Evolutionary conservation across 2,797 vertebrate genomes (phyloP).

Genomic region (Sparidentex hasta): DNA sequence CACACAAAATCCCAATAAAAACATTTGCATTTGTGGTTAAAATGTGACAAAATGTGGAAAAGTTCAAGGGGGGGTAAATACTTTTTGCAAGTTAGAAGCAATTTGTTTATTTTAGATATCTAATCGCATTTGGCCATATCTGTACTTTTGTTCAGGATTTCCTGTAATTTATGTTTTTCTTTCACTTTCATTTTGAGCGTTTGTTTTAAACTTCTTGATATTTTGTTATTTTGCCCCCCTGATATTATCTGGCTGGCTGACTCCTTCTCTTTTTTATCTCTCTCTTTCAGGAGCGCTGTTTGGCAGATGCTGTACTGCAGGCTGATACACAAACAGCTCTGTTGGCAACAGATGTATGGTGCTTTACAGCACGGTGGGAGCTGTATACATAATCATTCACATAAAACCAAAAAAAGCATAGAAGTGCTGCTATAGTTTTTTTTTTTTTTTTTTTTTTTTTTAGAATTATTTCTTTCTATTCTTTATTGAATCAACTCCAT

Average conservation of each 20-base stretch:
- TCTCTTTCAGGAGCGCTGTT: constrained; percentile 86
- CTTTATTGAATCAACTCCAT: not conserved
- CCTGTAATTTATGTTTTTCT: constrained; percentile 25
- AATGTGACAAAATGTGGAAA: too few species aligned
- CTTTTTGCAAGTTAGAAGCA: too few species aligned
- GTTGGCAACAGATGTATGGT: constrained; percentile 93
- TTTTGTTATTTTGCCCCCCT: constrained; percentile 1
- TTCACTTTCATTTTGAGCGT: constrained; percentile 42
- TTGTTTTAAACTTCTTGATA: not conserved
- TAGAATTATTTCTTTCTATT: accelerated
- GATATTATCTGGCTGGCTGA: not conserved
- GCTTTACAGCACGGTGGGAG: constrained; percentile 93
- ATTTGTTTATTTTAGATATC: constrained; percentile 4
- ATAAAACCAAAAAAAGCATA: not conserved
- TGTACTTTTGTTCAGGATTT: constrained; percentile 38
- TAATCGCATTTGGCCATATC: not conserved
- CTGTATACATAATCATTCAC: not conserved
- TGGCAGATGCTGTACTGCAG: constrained; percentile 89
- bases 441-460: not conserved
- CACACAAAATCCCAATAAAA: too few species aligned
- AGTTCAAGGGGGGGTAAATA: too few species aligned
- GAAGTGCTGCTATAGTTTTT: not conserved
- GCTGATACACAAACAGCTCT: constrained; percentile 88
- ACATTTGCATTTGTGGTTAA: too few species aligned
- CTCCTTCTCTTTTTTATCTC: constrained; percentile 5